Evolutionary conservation across 2,888 invertebrate genomes (phyloP), one percentile per base, ranked within the genome.

Genomic region (Agonopterix arenella): DNA sequence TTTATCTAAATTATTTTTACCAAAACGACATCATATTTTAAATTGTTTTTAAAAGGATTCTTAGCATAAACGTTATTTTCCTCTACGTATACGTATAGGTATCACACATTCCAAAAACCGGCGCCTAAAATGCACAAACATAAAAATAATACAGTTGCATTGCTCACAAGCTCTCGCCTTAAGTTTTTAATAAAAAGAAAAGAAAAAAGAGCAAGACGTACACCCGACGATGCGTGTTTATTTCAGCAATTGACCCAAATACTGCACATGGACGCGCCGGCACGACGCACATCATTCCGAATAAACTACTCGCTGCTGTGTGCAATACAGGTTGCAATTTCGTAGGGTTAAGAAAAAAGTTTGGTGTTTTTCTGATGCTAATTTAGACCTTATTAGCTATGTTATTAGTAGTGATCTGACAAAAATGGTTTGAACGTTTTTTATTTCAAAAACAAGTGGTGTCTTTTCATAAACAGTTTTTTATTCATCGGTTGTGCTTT

Each of bases 191-290:
- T 58, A 69, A 70, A 71, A 68, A 28, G 28, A 28, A 28, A 28
- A 28, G 28, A 28, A 67, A 66, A 61, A 58, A 55, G 62, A 60
- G 59, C 58, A 67, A 57, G 64, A 58, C 55, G 62, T 61, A 59
- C 59, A 66, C 57, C 62, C 58, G 55, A 44, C 65, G 75, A 62
- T 64, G 68, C 61, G 52, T 59, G 76, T 75, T 83, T 82, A 80
- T 84, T 84, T 81, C 73, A 77, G 74, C 82, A 79, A 80, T 80
- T 86, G 86, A 85, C 84, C 85, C 62, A 84, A 84, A 85, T 85
- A 71, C 71, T 68, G 68, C 80, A 79, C 78, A 79, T 77, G 83
- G 79, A 66, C 71, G 67, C 64, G 68, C 76, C 70, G 74, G 61
- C 66, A 70, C 76, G 58, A 82, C 79, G 74, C 69, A 68, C 72